Evolutionary conservation across 2,888 invertebrate genomes (phyloP).

Genomic region (Xanthorhoe designata): DNA sequence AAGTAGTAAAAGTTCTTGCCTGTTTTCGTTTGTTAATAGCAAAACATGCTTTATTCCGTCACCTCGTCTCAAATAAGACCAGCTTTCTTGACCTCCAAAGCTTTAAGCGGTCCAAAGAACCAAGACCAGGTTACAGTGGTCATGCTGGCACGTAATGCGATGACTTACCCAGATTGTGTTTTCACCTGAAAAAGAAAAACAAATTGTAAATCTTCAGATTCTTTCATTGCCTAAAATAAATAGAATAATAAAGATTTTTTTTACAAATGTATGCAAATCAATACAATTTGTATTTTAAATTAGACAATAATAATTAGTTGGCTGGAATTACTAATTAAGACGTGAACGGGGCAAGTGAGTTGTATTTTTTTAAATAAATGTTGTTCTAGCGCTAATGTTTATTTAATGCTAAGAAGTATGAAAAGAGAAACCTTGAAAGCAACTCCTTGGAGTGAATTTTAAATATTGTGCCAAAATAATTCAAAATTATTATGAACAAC

Average conservation of each 20-base stretch:
- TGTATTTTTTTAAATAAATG: not conserved
- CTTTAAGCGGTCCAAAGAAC: slow-evolving; percentile 32
- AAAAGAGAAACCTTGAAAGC: not conserved
- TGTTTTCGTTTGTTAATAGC: slow-evolving; percentile 31
- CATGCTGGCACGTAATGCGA: slow-evolving; percentile 35
- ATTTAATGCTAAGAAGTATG: slow-evolving; percentile 3
- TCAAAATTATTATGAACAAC: too few species aligned
- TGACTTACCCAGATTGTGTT: slow-evolving; percentile 48
- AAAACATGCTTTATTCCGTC: slow-evolving; percentile 35
- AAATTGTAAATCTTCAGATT: slow-evolving; percentile 19
- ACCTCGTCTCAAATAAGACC: slow-evolving; percentile 34
- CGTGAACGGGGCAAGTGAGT: slow-evolving; percentile 21
- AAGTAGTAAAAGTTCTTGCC: slow-evolving; percentile 28
- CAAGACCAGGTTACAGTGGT: slow-evolving; percentile 36
- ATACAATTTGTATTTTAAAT: slow-evolving; percentile 29
- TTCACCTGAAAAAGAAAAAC: slow-evolving; percentile 55
- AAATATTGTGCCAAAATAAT: not conserved
- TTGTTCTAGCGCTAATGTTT: not conserved
- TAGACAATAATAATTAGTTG: slow-evolving; percentile 25
- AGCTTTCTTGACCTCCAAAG: slow-evolving; percentile 32
- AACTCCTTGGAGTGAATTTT: not conserved
- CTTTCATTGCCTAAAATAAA: slow-evolving; percentile 20
- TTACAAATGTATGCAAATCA: slow-evolving; percentile 5
- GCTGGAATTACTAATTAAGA: slow-evolving; percentile 18
- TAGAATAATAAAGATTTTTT: slow-evolving; percentile 11